phyloP scores from a whole-genome alignment of 2,113 vertebrate genomes.

The Butorides virescens region DNA sequence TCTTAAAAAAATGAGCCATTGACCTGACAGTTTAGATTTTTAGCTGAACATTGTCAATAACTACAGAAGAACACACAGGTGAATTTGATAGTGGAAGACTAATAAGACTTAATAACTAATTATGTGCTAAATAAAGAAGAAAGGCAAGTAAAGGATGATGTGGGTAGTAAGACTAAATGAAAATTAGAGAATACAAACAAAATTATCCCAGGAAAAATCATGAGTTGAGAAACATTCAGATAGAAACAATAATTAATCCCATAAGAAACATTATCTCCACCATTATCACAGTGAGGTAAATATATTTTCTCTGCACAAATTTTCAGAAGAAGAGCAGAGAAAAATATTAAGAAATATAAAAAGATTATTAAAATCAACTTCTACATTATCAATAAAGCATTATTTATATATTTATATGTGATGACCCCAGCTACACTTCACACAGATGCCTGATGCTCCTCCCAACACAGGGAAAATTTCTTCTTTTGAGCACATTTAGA shows the following conservation, averaged over 20 bases:
- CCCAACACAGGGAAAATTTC: background rate
- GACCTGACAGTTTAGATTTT: background rate
- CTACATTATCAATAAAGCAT: background rate
- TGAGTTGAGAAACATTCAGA: background rate
- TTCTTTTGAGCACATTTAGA: background rate
- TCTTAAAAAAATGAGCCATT: background rate
- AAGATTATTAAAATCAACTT: background rate
- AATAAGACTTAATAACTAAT: background rate
- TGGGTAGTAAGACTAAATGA: background rate
- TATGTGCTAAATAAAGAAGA: background rate
- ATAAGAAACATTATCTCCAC: background rate
- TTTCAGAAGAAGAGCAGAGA: background rate
- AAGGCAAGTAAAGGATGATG: background rate
- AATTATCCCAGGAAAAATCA: background rate
- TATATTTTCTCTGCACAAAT: background rate
- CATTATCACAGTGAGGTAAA: background rate
- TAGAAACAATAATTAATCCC: background rate
- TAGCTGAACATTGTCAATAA: background rate
- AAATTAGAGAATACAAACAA: background rate
- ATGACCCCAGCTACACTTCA: background rate
- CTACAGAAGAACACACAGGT: background rate
- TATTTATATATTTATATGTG: background rate
- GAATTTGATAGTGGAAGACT: background rate
- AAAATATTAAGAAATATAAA: background rate
- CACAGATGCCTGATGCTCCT: background rate